Evolutionary conservation across 2,113 vertebrate genomes (phyloP).

Genomic region (Xerus inauris): DNA sequence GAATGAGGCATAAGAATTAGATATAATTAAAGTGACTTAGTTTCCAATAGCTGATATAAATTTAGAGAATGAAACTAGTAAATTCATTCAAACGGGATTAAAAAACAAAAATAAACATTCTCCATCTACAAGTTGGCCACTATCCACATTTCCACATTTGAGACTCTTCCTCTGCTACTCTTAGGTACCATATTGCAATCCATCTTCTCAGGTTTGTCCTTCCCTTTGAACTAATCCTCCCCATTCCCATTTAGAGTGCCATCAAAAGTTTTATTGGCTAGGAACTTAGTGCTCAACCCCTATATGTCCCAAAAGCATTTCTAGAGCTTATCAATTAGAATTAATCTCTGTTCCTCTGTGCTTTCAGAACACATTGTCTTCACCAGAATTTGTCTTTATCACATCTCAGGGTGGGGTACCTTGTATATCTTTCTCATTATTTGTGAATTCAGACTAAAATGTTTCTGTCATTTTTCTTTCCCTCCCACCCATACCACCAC

Average conservation of each 20-base stretch:
- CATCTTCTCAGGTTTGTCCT: background rate
- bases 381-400: background rate
- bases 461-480: background rate
- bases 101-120: background rate
- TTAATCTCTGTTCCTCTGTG: background rate
- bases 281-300: background rate
- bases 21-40: background rate
- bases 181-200: background rate
- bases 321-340: background rate
- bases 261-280: background rate
- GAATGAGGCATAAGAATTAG: background rate
- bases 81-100: background rate
- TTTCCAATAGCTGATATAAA: background rate
- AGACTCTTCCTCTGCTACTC: background rate
- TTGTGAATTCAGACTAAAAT: background rate
- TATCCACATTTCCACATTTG: background rate
- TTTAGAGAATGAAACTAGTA: slow-evolving; percentile 15
- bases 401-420: background rate
- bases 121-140: background rate
- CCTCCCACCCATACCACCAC: background rate
- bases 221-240: background rate
- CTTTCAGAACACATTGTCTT: background rate
- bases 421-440: background rate
- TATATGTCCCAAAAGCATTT: background rate
- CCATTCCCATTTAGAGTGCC: background rate